A percentile compares a stretch with the other conserved stretches of the same genome.
These are phyloP conservation scores for Ferdinandea cuprea DNA, from an alignment of 2,888 invertebrate species.

Conservation along the genomic window DNA sequence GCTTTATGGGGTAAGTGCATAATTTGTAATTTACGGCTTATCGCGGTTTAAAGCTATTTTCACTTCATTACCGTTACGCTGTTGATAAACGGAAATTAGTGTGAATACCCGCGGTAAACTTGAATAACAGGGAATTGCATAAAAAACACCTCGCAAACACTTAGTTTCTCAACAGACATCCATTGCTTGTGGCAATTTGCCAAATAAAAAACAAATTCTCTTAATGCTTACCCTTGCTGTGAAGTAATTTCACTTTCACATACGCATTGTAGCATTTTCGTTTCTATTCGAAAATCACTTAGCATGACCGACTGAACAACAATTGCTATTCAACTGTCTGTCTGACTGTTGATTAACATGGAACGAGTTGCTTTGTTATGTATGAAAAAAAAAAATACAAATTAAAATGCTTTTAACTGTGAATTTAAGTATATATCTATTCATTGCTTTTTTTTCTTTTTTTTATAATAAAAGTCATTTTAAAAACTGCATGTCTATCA, in stretches of 20 bases:
- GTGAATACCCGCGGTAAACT: conserved; percentile 1
- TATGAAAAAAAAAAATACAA: conserved; percentile 5
- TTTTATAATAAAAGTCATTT: neutral
- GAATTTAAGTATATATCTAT: neutral
- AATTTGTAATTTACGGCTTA: conserved; percentile 20
- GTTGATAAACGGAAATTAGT: conserved; percentile 22
- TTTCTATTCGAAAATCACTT: conserved; percentile 37
- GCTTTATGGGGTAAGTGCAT: conserved; percentile 24
- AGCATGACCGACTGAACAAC: conserved; percentile 49
- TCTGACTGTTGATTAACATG: conserved; percentile 31
- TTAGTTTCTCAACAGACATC: conserved; percentile 20
- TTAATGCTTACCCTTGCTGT: conserved; percentile 30
- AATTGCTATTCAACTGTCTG: conserved; percentile 55
- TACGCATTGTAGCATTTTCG: conserved; percentile 1
- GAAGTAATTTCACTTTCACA: conserved; percentile 68
- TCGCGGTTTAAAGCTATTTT: conserved; percentile 32
- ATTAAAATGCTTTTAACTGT: conserved; percentile 2
- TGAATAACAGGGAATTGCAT: neutral
- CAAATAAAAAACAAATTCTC: conserved; percentile 22
- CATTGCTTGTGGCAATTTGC: conserved; percentile 51
- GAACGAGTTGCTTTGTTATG: neutral
- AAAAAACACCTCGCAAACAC: neutral
- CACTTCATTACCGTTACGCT: conserved; percentile 1
- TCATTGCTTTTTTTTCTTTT: neutral
- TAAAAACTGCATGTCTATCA: neutral